Evolutionary conservation across 2,888 invertebrate genomes (phyloP).

Genomic region (Pseudococcus jackbeardsleyi): DNA sequence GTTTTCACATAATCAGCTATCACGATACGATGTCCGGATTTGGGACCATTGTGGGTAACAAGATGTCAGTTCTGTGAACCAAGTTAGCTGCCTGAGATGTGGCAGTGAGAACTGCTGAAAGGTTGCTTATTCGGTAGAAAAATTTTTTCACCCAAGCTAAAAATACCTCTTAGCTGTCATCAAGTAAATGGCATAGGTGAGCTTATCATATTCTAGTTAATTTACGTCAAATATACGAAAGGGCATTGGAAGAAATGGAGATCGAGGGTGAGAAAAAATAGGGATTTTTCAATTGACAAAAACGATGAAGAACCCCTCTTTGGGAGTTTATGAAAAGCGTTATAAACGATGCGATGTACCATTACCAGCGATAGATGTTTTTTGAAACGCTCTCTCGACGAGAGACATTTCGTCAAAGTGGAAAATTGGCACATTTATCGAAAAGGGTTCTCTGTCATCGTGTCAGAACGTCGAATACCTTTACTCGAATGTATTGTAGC

Average conservation of each 20-base stretch:
- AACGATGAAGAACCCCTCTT: neutral
- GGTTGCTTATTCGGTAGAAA: slow-evolving; percentile 10
- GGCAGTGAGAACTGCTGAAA: neutral
- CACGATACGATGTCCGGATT: neutral
- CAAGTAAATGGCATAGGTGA: neutral
- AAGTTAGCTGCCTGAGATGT: neutral
- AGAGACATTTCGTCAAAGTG: slow-evolving; percentile 35
- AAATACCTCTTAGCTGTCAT: neutral
- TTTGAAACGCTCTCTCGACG: neutral
- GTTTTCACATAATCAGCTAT: neutral
- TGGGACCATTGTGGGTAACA: neutral
- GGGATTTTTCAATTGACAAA: neutral
- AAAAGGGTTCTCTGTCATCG: slow-evolving; percentile 35
- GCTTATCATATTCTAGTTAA: slow-evolving; percentile 16
- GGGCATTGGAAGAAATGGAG: neutral
- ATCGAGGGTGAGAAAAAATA: neutral
- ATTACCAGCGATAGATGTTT: neutral
- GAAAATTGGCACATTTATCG: slow-evolving; percentile 35
- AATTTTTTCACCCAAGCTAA: neutral
- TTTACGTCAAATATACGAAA: neutral
- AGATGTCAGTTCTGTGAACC: slow-evolving; percentile 23
- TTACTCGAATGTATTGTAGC: neutral
- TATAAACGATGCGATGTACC: slow-evolving; percentile 49
- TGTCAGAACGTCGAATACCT: neutral
- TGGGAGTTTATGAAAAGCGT: slow-evolving; percentile 2